Percentiles rank a stretch among this genome's conserved stretches.
These are phyloP conservation scores for Nephrotoma guestfalica DNA, from an alignment of 2,888 invertebrate genomes.

Conservation along the genomic window DNA sequence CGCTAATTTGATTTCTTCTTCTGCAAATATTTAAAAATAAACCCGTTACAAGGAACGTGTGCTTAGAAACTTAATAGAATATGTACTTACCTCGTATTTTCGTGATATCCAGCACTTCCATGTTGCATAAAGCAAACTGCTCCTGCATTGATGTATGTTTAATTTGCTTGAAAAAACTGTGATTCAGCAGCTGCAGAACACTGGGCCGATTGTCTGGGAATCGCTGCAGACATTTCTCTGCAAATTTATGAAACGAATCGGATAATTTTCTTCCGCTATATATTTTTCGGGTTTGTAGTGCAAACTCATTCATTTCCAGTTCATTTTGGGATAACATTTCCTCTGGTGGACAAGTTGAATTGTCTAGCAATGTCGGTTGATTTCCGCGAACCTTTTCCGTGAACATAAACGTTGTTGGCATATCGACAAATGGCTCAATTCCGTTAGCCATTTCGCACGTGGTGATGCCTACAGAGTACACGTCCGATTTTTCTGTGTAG, in stretches of 20 bases:
- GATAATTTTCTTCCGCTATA: constrained; percentile 50
- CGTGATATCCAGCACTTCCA: constrained; percentile 21
- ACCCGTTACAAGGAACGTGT: background rate
- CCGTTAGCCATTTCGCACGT: constrained; percentile 84
- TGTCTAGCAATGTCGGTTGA: constrained; percentile 60
- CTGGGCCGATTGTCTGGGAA: constrained; percentile 55
- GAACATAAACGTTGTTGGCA: constrained; percentile 78
- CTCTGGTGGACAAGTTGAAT: constrained; percentile 47
- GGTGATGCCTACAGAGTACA: constrained; percentile 81
- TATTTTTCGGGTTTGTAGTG: constrained; percentile 30
- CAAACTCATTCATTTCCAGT: constrained; percentile 29
- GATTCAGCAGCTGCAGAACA: constrained; percentile 51
- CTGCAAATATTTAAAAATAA: background rate
- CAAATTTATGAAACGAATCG: constrained; percentile 62
- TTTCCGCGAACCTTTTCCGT: constrained; percentile 71
- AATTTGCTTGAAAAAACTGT: constrained; percentile 61
- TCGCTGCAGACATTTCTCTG: constrained; percentile 53
- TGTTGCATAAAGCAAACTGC: constrained; percentile 22
- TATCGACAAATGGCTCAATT: constrained; percentile 70
- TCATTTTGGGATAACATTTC: constrained; percentile 28
- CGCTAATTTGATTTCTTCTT: background rate
- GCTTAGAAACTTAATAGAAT: background rate
- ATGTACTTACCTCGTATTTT: constrained; percentile 19
- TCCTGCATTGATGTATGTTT: constrained; percentile 25
- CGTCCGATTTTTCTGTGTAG: constrained; percentile 79